phyloP scores from a whole-genome alignment of 2,888 invertebrate species.

The Parnassius glacialis region DNA sequence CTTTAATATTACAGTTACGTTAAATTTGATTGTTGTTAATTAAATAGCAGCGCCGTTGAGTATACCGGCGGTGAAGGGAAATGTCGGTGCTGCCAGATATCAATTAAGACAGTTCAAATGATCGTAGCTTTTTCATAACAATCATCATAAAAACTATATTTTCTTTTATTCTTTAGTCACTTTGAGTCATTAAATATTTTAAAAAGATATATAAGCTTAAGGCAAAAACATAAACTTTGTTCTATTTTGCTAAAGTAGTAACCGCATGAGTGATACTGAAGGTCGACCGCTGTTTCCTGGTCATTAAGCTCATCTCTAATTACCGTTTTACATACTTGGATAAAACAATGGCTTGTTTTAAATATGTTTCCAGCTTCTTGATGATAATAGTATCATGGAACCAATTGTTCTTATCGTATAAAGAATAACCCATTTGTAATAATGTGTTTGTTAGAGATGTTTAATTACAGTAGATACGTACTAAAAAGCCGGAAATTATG shows the following conservation, averaged over 20 bases:
- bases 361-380: slow-evolving; percentile 43
- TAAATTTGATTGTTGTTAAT: not conserved
- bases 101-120: not conserved
- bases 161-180: no score
- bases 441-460: not conserved
- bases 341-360: slow-evolving; percentile 57
- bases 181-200: no score
- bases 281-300: slow-evolving; percentile 48
- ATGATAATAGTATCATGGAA: slow-evolving; percentile 21
- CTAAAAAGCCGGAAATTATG: not conserved
- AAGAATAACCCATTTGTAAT: slow-evolving; percentile 17
- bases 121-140: no score
- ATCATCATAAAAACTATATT: no score
- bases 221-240: no score
- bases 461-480: slow-evolving; percentile 9
- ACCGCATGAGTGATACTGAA: slow-evolving; percentile 19
- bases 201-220: no score
- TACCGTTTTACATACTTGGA: slow-evolving; percentile 38
- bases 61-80: not conserved
- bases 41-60: not conserved
- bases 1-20: not conserved
- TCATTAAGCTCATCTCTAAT: slow-evolving; percentile 44
- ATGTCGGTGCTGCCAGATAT: not conserved
- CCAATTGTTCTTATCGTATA: slow-evolving; percentile 25
- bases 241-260: slow-evolving; percentile 11